A percentile compares a stretch with the other conserved stretches of the same genome.
phyloP scores from a whole-genome alignment of 2,113 vertebrate genomes.

The Bufo gargarizans region DNA sequence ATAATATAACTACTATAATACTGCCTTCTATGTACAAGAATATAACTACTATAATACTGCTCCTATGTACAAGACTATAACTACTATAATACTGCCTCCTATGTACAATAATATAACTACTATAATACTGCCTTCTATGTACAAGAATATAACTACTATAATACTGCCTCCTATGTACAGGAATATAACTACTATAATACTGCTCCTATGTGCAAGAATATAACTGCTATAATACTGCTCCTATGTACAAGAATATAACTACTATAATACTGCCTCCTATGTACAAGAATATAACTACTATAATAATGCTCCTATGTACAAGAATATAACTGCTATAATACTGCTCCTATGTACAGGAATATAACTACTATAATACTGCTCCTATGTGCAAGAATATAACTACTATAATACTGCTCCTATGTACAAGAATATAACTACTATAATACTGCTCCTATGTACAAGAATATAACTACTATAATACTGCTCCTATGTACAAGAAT shows the following conservation, averaged over 20 bases:
- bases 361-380: not conserved
- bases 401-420: slow-evolving; percentile 8
- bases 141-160: not conserved
- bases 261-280: not conserved
- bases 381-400: not conserved
- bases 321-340: slow-evolving; percentile 1
- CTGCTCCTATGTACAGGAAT: not conserved
- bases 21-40: not conserved
- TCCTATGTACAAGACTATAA: too few species aligned
- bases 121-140: not conserved
- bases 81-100: not conserved
- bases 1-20: not conserved
- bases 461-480: slow-evolving; percentile 21
- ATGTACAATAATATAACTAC: not conserved
- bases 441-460: slow-evolving; percentile 13
- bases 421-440: slow-evolving; percentile 5
- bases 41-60: not conserved
- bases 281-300: too few species aligned
- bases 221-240: not conserved
- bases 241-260: not conserved
- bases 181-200: not conserved
- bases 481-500: slow-evolving; percentile 6
- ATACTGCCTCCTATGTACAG: not conserved
- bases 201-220: not conserved
- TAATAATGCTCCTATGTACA: not conserved